Percentiles rank a stretch among this genome's conserved stretches.
phyloP scores from a whole-genome alignment of 2,888 invertebrate genomes.

The Watsonalla cultraria region DNA sequence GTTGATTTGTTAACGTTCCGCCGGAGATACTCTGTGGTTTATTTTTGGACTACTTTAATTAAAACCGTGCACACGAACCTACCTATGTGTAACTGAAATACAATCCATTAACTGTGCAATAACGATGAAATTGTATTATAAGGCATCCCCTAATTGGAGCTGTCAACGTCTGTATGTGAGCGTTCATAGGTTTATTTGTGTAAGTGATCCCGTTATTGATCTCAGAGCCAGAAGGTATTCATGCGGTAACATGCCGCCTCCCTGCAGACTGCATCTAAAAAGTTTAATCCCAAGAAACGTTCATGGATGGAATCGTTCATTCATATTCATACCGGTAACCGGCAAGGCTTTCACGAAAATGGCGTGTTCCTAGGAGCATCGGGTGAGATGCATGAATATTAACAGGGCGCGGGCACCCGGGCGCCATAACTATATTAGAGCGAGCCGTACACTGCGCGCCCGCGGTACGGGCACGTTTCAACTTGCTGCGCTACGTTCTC shows the following conservation, averaged over 20 bases:
- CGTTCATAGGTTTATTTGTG: neutral
- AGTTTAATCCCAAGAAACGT: conserved; percentile 67
- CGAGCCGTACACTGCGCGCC: conserved; percentile 57
- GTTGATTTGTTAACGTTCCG: conserved; percentile 11
- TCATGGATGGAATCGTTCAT: conserved; percentile 67
- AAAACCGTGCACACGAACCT: neutral
- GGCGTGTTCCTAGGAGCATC: conserved; percentile 63
- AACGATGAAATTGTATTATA: neutral
- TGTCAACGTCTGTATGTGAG: neutral
- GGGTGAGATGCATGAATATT: conserved; percentile 78
- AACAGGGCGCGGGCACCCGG: conserved; percentile 64
- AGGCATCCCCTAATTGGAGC: neutral
- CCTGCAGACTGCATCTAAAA: conserved; percentile 42
- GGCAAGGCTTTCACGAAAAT: conserved; percentile 73
- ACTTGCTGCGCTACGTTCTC: conserved; percentile 73
- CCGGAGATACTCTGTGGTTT: neutral
- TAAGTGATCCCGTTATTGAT: neutral
- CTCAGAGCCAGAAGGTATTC: neutral
- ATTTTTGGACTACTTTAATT: conserved; percentile 2
- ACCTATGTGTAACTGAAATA: neutral
- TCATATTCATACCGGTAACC: conserved; percentile 72
- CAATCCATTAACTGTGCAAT: neutral
- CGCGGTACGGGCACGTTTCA: conserved; percentile 74
- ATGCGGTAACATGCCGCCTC: conserved; percentile 7
- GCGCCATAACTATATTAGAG: conserved; percentile 73